Conservation (phyloP, 2,113 vertebrate species). For the Alouatta palliata region DNA sequence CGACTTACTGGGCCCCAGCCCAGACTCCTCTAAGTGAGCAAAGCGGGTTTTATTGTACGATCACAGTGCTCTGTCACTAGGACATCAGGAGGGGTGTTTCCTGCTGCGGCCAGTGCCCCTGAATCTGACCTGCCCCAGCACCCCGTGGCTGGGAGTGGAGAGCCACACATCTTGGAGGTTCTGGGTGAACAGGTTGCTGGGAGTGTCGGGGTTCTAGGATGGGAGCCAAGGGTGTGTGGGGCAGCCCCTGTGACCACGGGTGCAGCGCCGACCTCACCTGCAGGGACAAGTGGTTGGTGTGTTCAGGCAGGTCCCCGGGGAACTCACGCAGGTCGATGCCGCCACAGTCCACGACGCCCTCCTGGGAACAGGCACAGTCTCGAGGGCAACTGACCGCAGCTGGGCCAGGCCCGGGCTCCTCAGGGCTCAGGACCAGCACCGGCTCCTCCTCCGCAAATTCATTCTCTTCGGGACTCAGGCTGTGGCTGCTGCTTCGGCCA, state of each 20-base stretch:
- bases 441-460: slow-evolving; percentile 78
- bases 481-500: slow-evolving; percentile 78
- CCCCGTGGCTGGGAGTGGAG: neutral
- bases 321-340: slow-evolving; percentile 94
- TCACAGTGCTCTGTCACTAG: accelerated
- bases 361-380: slow-evolving; percentile 91
- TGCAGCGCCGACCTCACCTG: slow-evolving; percentile 85
- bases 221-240: too few species aligned
- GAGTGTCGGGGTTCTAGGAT: neutral
- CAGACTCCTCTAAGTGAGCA: neutral
- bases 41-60: neutral
- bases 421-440: slow-evolving; percentile 59
- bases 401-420: slow-evolving; percentile 42
- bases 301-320: slow-evolving; percentile 87
- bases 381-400: slow-evolving; percentile 84
- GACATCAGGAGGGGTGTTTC: neutral
- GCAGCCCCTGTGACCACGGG: neutral
- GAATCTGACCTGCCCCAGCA: neutral
- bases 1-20: neutral
- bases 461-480: slow-evolving; percentile 79
- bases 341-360: slow-evolving; percentile 93
- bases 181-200: neutral
- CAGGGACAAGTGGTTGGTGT: slow-evolving; percentile 92
- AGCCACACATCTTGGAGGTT: neutral
- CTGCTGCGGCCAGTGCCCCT: neutral